Base-by-base conservation (phyloP, 2,888 invertebrate genomes). In the Hylaea fasciaria region DNA sequence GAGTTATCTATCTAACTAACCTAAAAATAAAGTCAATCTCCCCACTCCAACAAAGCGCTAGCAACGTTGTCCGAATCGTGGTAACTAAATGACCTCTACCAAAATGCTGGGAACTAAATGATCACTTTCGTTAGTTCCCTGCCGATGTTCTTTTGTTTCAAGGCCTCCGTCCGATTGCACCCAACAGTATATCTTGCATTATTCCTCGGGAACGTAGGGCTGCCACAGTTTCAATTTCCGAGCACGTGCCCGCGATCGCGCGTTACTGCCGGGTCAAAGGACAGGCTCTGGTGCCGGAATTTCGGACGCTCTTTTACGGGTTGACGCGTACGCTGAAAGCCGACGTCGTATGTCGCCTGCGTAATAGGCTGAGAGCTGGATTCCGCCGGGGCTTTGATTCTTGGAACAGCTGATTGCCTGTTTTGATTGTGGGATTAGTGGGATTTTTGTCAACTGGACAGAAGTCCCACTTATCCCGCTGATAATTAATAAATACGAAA, bases 191-290 rank as follows among this genome's bases (percentile, higher is more conserved):
- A 32, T 32, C 10, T 32, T 4, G 41, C 16, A 14, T 14, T 41
- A 4, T 41, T 44, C 44, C 22, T 22, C 3, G 29, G 2, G 10
- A 46, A 14, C 32, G 2, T 9, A 35, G 16, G 11, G 35, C 14
- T 29, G 10, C 47, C 47, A 22, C 16, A 43, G 48, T 41, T 47
- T 43, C 49, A 45, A 40, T 54, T 59, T 49, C 53, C 12, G 16
- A n/a, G 76, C 84, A 83, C 83, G 83, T 82, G 65, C 69, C 61
- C 51, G 62, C 69, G 74, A 76, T 76, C 70, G 74, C 70, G 67
- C 61, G 75, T 85, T 83, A 81, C 78, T 80, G 74, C 66, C 81
- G 83, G 83, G 81, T 84, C 83, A 78, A 46, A 63, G 70, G 54
- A 54, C 48, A 22, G 32, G 47, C 0, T 11, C 10, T 10, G 29